phyloP scores from a whole-genome alignment of 2,888 invertebrate genomes.

The Sinopyrophorus schimmeli region DNA sequence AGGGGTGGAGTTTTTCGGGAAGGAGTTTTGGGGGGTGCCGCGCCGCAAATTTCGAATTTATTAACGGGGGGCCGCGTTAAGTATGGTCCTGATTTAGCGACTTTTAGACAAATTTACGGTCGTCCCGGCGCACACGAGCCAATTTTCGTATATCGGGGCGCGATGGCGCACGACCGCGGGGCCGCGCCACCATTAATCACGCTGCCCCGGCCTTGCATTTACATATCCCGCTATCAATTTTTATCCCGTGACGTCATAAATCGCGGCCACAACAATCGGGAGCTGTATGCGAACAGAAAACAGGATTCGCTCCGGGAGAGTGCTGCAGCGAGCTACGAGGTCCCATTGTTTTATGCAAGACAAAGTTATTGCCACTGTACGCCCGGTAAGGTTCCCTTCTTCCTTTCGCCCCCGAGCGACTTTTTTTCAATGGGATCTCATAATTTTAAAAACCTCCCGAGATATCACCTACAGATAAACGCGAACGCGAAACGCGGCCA shows the following conservation, averaged over 20 bases:
- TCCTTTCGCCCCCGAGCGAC: slow-evolving; percentile 11
- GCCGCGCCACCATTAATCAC: slow-evolving; percentile 43
- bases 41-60: too few relatives aligned
- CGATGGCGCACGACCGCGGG: slow-evolving; percentile 37
- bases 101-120: slow-evolving; percentile 49
- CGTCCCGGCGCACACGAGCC: slow-evolving; percentile 42
- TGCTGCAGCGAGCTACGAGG: slow-evolving; percentile 22
- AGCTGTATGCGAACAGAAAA: slow-evolving; percentile 38
- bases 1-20: background rate
- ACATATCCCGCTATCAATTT: slow-evolving; percentile 50
- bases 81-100: slow-evolving; percentile 51
- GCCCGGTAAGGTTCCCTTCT: slow-evolving; percentile 11
- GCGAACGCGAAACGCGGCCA: slow-evolving; percentile 20
- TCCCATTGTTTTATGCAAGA: slow-evolving; percentile 33
- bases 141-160: slow-evolving; percentile 37
- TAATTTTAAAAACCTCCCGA: slow-evolving; percentile 26
- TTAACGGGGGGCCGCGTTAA: slow-evolving; percentile 39
- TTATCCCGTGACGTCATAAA: slow-evolving; percentile 48
- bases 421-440: slow-evolving; percentile 30
- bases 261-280: slow-evolving; percentile 44
- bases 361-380: slow-evolving; percentile 27
- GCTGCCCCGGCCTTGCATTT: slow-evolving; percentile 44
- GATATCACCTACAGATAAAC: slow-evolving; percentile 29
- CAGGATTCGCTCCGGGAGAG: slow-evolving; percentile 31
- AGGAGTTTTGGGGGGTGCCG: slow-evolving; percentile 35